phyloP scores from a whole-genome alignment of 2,797 vertebrate genomes.

The Melanotaenia parkinsoni region DNA sequence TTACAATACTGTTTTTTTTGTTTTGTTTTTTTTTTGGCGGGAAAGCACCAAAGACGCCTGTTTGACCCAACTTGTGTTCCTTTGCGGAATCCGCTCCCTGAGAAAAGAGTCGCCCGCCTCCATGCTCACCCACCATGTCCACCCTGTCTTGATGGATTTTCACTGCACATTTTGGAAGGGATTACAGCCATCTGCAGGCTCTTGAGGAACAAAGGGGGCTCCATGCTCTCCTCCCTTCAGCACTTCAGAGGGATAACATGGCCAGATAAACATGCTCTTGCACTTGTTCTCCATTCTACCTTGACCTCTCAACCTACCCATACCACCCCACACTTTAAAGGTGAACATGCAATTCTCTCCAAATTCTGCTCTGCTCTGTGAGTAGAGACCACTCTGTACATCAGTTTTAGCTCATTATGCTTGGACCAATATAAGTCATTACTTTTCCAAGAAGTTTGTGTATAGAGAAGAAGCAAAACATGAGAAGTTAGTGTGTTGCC shows the following conservation, averaged over 20 bases:
- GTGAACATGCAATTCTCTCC: conserved; percentile 33
- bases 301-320: conserved; percentile 66
- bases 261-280: conserved; percentile 72
- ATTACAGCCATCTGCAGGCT: conserved; percentile 87
- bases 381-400: conserved; percentile 7
- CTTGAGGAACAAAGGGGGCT: conserved; percentile 84
- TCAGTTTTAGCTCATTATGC: neutral
- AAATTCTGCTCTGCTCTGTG: neutral
- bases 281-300: conserved; percentile 63
- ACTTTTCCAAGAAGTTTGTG: neutral
- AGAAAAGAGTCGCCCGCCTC: conserved; percentile 67
- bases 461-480: neutral
- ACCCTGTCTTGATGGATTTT: conserved; percentile 79
- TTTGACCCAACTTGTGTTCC: conserved; percentile 67
- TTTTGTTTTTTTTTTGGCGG: conserved; percentile 72
- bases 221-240: conserved; percentile 66
- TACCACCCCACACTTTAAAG: conserved; percentile 57
- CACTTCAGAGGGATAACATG: conserved; percentile 79
- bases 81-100: conserved; percentile 59
- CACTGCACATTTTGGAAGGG: conserved; percentile 82
- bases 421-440: conserved; percentile 13
- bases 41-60: conserved; percentile 71
- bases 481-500: conserved; percentile 4
- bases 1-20: conserved; percentile 57
- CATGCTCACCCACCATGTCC: conserved; percentile 71